phyloP scores from a whole-genome alignment of 2,113 vertebrate species.

The Alosa alosa region DNA sequence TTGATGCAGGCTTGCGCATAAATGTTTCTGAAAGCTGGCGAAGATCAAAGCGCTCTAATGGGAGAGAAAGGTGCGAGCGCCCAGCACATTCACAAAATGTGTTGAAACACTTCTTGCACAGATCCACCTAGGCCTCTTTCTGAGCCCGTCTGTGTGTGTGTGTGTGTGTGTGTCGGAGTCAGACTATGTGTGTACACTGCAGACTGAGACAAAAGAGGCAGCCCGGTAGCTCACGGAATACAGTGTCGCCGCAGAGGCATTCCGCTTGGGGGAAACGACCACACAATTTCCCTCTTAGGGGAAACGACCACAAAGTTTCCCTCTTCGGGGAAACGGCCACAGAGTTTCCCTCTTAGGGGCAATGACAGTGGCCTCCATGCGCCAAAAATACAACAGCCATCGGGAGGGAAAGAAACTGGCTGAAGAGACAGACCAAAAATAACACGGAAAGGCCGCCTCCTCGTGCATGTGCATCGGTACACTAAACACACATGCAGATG shows the following conservation, averaged over 20 bases:
- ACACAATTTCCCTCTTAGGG: neutral
- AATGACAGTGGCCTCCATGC: neutral
- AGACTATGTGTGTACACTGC: neutral
- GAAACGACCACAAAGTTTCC: neutral
- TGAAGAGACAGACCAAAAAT: neutral
- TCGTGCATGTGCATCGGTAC: neutral
- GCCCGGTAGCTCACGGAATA: neutral
- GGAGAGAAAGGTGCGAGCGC: neutral
- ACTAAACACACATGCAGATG: conserved; percentile 36
- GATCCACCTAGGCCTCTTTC: neutral
- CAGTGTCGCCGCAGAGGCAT: neutral
- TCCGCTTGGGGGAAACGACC: neutral
- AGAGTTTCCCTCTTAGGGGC: neutral
- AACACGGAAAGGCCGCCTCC: neutral
- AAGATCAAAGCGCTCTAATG: neutral
- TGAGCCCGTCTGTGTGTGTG: neutral
- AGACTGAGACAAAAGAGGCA: neutral
- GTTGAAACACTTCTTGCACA: neutral
- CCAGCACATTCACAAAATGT: neutral
- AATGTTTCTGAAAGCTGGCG: neutral
- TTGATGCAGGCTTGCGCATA: neutral
- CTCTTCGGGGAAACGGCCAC: neutral
- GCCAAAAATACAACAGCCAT: neutral
- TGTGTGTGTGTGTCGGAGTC: neutral
- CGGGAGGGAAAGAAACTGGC: neutral